phyloP scores from a whole-genome alignment of 1,140 invertebrate genomes.

The Nephila pilipes region DNA sequence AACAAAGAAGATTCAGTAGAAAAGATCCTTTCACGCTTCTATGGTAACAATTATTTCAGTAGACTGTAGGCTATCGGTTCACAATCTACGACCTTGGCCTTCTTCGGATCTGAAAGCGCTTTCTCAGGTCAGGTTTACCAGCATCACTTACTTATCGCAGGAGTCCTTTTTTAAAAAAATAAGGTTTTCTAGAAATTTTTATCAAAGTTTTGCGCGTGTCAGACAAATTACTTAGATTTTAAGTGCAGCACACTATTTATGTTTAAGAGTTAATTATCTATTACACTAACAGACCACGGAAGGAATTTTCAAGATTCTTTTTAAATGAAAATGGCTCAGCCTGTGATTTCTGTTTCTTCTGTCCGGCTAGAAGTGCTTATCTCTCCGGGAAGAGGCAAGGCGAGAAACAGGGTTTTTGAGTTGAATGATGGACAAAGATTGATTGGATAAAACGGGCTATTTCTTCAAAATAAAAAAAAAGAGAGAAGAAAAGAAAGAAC shows the following conservation, averaged over 20 bases:
- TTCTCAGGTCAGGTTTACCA: not conserved
- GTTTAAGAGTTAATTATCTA: no score
- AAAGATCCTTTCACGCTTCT: not conserved
- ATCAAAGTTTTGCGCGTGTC: no score
- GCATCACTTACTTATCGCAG: not conserved
- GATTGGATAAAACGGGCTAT: not conserved
- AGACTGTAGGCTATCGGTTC: not conserved
- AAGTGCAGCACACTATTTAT: not conserved
- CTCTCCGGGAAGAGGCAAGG: not conserved
- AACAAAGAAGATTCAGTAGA: not conserved
- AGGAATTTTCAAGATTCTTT: no score
- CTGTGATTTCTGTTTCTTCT: no score
- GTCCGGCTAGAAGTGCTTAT: not conserved
- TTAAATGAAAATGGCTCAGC: no score
- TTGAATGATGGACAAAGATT: not conserved
- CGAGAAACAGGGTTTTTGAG: not conserved
- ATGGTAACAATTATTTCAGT: not conserved
- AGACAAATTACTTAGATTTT: not conserved
- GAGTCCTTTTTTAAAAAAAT: no score
- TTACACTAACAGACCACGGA: no score
- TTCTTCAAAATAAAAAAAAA: not conserved
- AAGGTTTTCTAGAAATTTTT: no score
- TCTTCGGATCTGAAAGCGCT: not conserved
- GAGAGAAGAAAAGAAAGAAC: no score
- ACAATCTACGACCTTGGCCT: not conserved